Evolutionary conservation across 2,113 vertebrate species (phyloP), one percentile per base, ranked within the genome.

Genomic region (Amphilophus citrinellus): DNA sequence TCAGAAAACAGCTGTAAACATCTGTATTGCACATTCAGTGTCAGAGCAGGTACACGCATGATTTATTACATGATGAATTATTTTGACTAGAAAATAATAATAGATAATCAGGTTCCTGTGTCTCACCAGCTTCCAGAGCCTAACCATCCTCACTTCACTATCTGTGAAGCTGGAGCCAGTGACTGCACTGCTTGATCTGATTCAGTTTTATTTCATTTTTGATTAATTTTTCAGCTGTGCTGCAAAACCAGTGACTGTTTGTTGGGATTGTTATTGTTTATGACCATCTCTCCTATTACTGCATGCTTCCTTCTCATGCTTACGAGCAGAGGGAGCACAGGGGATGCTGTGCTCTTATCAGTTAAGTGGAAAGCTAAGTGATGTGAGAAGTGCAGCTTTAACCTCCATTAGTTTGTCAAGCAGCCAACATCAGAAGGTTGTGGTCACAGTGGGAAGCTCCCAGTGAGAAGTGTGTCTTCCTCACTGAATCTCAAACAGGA

Each of bases 301-400:
- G 15, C 22, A 27, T 42, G 22, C 10, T 22, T 59, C 17, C 17
- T 8, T 27, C 5, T 20, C 73, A 60, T 50, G 0, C 17, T 20
- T 71, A 53, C 22, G 22, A 35, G 59, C 83, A 47, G n/a, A 65
- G 2, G 9, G 20, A 47, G 20, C 27, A 22, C 30, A 60, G 47
- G 6, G 80, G 35, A n/a, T 0, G 8, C 20, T 1, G 17, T n/a
- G 13, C 20, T 75, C 58, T 39, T 37, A 17, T 77, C 56, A 78
- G 14, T 18, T 61, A 24, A 27, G 24, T 56, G 60, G 20, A 32
- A 30, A 17, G 5, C 10, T 56, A 85, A 79, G 30, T 24, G 37
- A 66, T 83, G 83, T 65, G 17, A 79, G 32, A 58, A 59, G 27
- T 42, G 24, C 47, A 61, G 71, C 63, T 82, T 82, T 79, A 87